Evolutionary conservation across 1,140 invertebrate genomes (phyloP), one percentile per base, ranked within the genome.

Genomic region (Leptinotarsa undecemlineata): DNA sequence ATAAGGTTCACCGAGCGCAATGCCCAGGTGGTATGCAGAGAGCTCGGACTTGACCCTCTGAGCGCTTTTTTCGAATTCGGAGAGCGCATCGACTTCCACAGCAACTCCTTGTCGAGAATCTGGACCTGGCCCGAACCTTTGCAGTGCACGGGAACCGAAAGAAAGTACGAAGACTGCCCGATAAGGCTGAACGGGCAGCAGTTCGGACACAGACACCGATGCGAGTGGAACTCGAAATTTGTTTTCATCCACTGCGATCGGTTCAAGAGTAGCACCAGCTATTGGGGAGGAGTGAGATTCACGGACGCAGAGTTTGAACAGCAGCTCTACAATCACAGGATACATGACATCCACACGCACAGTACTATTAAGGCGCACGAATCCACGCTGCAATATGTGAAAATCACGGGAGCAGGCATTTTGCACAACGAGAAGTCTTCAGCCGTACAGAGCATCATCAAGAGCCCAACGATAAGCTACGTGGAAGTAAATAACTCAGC

Each of bases 251-350:
- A 95, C 78, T 99, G 98, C 84, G 96, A 91, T 66, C 88, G 92
- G 76, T 94, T 93, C 85, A 89, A 91, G 15, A 84, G 88, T 4
- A 86, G 87, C 14, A 85, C 91, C 61, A 90, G 95, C 64, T 97
- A 98, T 84, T 99, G 98, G 98, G 98, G 98, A 62, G 98, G 98
- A 33, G 92, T 99, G 73, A 86, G 97, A 63, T 98, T 99, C 85
- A 91, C 96, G 8, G 91, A 94, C 82, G 90, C 92, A 21, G 91
- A 94, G 80, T 97, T 98, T 84, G 97, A 99, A 84, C 92, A 93
- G 85, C 91, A 92, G 76, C 85, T 94, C 6, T 95, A 94, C 80
- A 92, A 94, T 81, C 90, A 94, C 81, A 88, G 93, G 60, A 91
- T 95, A 74, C 94, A 95, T 80, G 93, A 96, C 79, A 89, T 92